Evolutionary conservation across 2,797 vertebrate genomes (phyloP).

Genomic region (Catharus ustulatus): DNA sequence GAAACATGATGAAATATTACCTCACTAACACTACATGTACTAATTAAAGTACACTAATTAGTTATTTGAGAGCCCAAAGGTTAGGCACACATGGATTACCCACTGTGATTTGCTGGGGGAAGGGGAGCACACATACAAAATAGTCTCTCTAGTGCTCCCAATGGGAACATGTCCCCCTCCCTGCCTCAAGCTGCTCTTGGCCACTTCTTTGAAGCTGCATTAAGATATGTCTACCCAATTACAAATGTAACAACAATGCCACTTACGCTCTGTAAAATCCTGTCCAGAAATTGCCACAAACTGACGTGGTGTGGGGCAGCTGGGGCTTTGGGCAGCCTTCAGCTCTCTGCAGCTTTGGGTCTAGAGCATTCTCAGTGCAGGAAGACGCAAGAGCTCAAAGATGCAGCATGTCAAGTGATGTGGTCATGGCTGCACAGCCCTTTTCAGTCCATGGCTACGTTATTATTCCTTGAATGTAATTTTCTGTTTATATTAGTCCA

Average conservation of each 20-base stretch:
- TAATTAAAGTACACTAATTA: constrained; percentile 49
- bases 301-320: rapidly evolving
- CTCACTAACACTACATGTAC: constrained; percentile 37
- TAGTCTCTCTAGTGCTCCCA: background rate
- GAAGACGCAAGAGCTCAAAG: rapidly evolving
- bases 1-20: constrained; percentile 65
- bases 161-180: background rate
- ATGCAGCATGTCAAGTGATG: rapidly evolving
- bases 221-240: background rate
- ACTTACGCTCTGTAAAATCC: background rate
- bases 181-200: background rate
- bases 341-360: background rate
- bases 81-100: constrained; percentile 37
- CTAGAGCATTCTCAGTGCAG: background rate
- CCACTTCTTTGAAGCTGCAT: background rate
- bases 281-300: background rate
- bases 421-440: background rate
- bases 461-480: background rate
- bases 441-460: background rate
- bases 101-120: background rate
- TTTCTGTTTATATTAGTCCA: background rate
- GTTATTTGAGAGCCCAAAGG: constrained; percentile 40
- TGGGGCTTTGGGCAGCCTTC: background rate
- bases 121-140: background rate
- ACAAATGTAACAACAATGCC: background rate